Evolutionary conservation across 2,113 vertebrate species (phyloP), one percentile per base, ranked within the genome.

Genomic region (Bubo scandiacus): DNA sequence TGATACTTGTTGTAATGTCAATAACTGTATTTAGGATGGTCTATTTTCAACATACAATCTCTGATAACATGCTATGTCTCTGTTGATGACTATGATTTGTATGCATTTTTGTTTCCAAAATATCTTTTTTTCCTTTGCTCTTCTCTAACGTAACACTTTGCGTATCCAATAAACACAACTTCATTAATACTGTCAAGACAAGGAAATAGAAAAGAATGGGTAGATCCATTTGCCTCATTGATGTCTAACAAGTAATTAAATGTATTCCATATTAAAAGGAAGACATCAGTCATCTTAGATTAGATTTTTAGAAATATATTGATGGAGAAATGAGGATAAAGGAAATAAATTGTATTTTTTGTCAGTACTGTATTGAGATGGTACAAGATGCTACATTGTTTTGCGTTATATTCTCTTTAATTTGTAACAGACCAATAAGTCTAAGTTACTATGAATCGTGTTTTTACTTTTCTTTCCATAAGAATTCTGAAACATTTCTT

Each of bases 1-100:
- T 93, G 78, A 40, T 96, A 72, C 70, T 85, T 94, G 6, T 49
- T 86, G 32, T 87, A 40, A 66, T 59, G 65, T 93, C 73, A 95
- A 67, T 95, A 94, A 79, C 81, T 91, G 52, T 91, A 32, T 88
- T 96, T 92, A 82, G 32, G 66, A 54, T 65, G 15, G 25, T 40
- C 65, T 81, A 8, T 81, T 93, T 91, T 86, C 71, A 82, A 75
- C 61, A 32, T 72, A 51, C 74, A 43, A 1, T 85, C 40, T 82
- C 47, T 87, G 78, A 79, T 92, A 72, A 63, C 65, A 85, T 63
- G 38, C 61, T 91, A 18, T 73, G 26, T 81, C 80, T 92, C 36
- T 57, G 6, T 26, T 75, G 62, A 88, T 91, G 38, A 55, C 83
- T 93, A 7, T 73, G 70, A 84, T 92, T 94, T 79, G 8, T 84